Conservation (phyloP, 2,888 invertebrate species). For the Caenorhabditis angaria region DNA sequence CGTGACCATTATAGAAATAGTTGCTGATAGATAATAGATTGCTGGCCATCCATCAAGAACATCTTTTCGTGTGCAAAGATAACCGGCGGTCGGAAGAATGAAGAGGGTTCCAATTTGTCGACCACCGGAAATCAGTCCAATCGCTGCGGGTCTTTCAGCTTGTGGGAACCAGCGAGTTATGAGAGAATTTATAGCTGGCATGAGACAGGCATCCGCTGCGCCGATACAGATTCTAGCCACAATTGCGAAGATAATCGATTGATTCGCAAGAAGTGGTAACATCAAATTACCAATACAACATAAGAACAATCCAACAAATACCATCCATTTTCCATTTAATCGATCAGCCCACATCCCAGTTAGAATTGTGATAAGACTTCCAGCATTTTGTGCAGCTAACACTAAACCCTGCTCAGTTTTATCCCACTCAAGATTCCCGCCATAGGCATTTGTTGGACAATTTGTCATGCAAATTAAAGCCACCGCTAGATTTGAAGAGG, state of each 20-base stretch:
- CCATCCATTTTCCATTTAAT: conserved; percentile 70
- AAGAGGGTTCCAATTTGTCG: conserved; percentile 69
- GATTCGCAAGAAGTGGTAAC: conserved; percentile 56
- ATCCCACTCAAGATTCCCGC: conserved; percentile 39
- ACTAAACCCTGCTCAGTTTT: conserved; percentile 63
- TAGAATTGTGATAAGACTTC: conserved; percentile 63
- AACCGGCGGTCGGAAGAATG: conserved; percentile 69
- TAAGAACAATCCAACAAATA: conserved; percentile 57
- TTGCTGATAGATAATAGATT: conserved; percentile 66
- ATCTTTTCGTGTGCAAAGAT: conserved; percentile 67
- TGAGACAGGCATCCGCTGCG: conserved; percentile 68
- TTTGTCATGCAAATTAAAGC: conserved; percentile 71
- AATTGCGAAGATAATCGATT: conserved; percentile 67
- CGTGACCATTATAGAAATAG: conserved; percentile 61
- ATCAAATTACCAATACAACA: conserved; percentile 63
- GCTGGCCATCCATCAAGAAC: conserved; percentile 69
- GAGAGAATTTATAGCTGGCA: conserved; percentile 67
- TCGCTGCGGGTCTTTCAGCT: conserved; percentile 67
- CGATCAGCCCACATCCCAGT: conserved; percentile 69
- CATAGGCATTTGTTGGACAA: conserved; percentile 68
- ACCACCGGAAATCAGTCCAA: conserved; percentile 69
- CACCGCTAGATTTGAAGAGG: conserved; percentile 68
- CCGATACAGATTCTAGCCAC: conserved; percentile 63
- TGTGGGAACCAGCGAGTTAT: conserved; percentile 69
- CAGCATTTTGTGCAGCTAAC: conserved; percentile 69